Base-by-base conservation (phyloP, 2,113 vertebrate species). In the Ctenomys sociabilis region DNA sequence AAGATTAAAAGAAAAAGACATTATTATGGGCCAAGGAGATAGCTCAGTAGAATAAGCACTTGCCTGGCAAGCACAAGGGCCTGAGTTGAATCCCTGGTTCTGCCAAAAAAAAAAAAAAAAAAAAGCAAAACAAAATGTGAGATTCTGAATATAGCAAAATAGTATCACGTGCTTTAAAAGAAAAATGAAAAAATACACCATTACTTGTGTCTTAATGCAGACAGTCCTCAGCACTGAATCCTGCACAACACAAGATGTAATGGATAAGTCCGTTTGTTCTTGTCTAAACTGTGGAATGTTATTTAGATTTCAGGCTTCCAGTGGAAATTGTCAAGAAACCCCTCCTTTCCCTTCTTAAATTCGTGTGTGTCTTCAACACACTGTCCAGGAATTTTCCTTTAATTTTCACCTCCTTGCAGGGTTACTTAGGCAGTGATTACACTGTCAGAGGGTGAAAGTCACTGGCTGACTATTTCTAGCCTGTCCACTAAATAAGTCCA, bases 401-500 rank as follows among this genome's bases (percentile, higher is more conserved):
- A 30, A 14, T 52, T 26, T 1, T 43, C 57, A 24, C 30, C 35
- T 88, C 45, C 26, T 75, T 49, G 21, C 52, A 57, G 52, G 37
- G 64, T 37, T 61, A 52, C 19, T 59, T 30, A 70, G 24, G 80
- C 82, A 84, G 40, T 3, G 22, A 93, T 96, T 68, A 54, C 30
- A 63, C 28, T 7, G 11, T 57, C 64, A 57, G 22, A 93, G 61
- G 49, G 45, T 84, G 57, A 43, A 93, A 96, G 88, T 93, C 90
- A 93, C n/a, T 37, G 45, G 93, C 43, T 7, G 57, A 68, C 93
- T 86, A 43, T 85, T 96, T 93, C 89, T 61, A 81, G 70, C 70
- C 85, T 94, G 63, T 94, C 70, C 94, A 86, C 59, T 92, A 91
- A 96, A 49, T 94, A 73, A 83, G n/a, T 52, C 66, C 90, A 95